Base-by-base conservation (phyloP, 2,113 vertebrate genomes). In the Hoplias malabaricus region DNA sequence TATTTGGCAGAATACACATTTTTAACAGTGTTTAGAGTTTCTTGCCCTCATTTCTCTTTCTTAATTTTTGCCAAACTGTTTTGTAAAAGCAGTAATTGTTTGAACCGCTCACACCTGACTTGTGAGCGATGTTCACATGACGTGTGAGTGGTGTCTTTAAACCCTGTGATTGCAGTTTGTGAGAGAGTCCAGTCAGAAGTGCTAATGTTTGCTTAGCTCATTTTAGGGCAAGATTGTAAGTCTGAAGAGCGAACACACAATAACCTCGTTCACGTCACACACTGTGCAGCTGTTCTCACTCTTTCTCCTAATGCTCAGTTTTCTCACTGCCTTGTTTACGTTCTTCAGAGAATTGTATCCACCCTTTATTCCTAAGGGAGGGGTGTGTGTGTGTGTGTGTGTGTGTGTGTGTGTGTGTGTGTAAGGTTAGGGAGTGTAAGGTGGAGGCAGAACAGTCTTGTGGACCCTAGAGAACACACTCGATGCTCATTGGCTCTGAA, bases 131-230 rank as follows among this genome's bases (percentile, higher is more conserved):
- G 72, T 4, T 57, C 56, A 34, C 80, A 27, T 81, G 59, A 40
- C 14, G 10, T 73, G 36, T 50, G 27, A 65, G 68, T 72, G 59
- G 57, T 77, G 68, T 76, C 53, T 14, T 36, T 76, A 71, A 80
- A 80, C 67, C 73, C 57, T 77, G 42, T 81, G 68, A 81, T 72
- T 81, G 77, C 66, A 69, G 40, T 77, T 38, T 33, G 54, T 46
- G 67, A 31, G n/a, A 53, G 48, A 2, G 68, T 77, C 9, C 36
- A 33, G 61, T 50, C 48, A 77, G 56, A 61, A 73, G 63, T 46
- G 62, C 40, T 68, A 70, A 65, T 34, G 19, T 63, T 68, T 75
- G 33, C 78, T 50, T 80, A 75, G 43, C 40, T 50, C 25, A 70
- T 66, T 40, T 46, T 75, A 48, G 61, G 66, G 23, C 27, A 67